Evolutionary conservation across 2,797 vertebrate species (phyloP).

Genomic region (Sylvilagus floridanus): DNA sequence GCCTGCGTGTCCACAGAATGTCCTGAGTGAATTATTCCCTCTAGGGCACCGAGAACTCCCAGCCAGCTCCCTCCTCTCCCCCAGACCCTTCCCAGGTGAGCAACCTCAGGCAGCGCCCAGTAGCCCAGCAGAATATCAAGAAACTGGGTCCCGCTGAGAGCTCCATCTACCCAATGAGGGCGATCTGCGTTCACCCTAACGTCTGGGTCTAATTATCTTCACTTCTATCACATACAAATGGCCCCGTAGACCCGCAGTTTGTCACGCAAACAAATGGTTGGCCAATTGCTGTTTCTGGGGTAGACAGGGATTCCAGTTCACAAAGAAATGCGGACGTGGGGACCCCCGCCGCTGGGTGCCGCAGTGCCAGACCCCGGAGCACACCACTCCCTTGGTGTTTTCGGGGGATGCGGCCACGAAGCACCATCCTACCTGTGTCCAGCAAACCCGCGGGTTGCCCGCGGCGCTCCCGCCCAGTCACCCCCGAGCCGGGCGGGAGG

Average conservation of each 20-base stretch:
- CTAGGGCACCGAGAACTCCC: conserved; percentile 68
- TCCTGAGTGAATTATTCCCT: conserved; percentile 78
- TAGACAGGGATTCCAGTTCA: background rate
- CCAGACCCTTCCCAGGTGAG: conserved; percentile 59
- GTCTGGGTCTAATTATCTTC: conserved; percentile 72
- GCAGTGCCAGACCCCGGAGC: background rate
- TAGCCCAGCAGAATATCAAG: conserved; percentile 72
- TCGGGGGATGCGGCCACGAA: too few relatives aligned
- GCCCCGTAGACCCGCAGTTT: conserved; percentile 52
- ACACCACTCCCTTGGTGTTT: too few relatives aligned
- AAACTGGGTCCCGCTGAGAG: conserved; percentile 82
- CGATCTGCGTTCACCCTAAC: conserved; percentile 75
- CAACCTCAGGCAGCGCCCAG: conserved; percentile 71
- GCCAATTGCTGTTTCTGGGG: background rate
- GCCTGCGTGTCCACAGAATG: conserved; percentile 56
- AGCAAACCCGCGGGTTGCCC: background rate
- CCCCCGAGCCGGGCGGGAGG: too few relatives aligned
- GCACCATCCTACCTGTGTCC: background rate
- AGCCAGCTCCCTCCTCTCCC: conserved; percentile 68
- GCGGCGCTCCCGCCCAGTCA: background rate
- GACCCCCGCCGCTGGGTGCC: background rate
- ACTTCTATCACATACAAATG: conserved; percentile 13
- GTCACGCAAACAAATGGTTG: conserved; percentile 42
- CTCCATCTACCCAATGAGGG: conserved; percentile 79
- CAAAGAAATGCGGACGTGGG: conserved; percentile 29